These are phyloP conservation scores for Imbricaverruca yamaguchii DNA, from an alignment of 2,888 invertebrate genomes.

Conservation along the genomic window DNA sequence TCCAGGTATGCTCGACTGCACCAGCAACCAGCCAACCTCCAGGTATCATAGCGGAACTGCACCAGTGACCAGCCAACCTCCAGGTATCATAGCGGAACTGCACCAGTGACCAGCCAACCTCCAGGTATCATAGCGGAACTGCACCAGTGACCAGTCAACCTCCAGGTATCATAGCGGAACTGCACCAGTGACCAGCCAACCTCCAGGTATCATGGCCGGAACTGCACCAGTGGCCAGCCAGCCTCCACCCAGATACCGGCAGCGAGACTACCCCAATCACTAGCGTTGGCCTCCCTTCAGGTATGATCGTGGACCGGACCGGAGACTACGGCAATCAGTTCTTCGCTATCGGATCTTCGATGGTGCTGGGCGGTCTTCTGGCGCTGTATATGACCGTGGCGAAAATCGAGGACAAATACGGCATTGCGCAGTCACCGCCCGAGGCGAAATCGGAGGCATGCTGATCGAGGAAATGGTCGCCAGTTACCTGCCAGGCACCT, in stretches of 20 bases:
- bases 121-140: neutral
- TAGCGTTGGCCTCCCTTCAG: conserved; percentile 39
- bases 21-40: neutral
- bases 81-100: neutral
- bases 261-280: no score
- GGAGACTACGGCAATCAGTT: conserved; percentile 64
- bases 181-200: no score
- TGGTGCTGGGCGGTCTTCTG: conserved; percentile 62
- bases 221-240: no score
- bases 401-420: neutral
- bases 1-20: no score
- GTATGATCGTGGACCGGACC: conserved; percentile 57
- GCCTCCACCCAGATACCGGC: no score
- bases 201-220: no score
- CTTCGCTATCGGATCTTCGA: conserved; percentile 67
- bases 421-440: neutral
- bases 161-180: neutral
- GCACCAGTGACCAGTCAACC: neutral
- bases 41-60: neutral
- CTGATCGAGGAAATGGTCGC: no score
- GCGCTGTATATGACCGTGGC: conserved; percentile 45
- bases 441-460: no score
- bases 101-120: no score
- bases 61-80: neutral
- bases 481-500: no score